Conservation (phyloP, 1,140 invertebrate species). For the Heliothis subflexa region DNA sequence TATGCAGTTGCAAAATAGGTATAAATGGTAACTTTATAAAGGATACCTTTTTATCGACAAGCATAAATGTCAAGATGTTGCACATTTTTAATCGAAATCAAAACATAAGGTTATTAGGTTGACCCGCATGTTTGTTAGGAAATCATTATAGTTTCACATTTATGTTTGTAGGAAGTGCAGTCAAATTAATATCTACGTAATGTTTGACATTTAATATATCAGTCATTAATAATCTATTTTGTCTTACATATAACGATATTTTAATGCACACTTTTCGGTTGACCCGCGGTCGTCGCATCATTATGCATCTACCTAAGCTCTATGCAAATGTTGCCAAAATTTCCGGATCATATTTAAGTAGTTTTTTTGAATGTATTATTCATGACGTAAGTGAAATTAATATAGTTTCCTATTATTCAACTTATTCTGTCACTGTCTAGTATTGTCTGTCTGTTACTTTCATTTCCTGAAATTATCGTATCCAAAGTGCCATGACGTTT, state of each 20-base stretch:
- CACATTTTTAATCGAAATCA: too few relatives aligned
- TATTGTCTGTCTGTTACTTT: too few relatives aligned
- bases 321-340: slow-evolving; percentile 1
- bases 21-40: neutral
- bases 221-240: neutral
- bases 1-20: slow-evolving; percentile 33
- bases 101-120: too few relatives aligned
- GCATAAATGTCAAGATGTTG: too few relatives aligned
- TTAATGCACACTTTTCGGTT: neutral
- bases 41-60: too few relatives aligned
- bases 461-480: too few relatives aligned
- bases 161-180: slow-evolving; percentile 23
- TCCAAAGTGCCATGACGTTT: too few relatives aligned
- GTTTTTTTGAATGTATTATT: neutral
- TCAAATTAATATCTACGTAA: slow-evolving; percentile 14
- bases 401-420: too few relatives aligned
- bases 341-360: neutral
- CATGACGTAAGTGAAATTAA: neutral
- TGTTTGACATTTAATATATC: slow-evolving; percentile 30
- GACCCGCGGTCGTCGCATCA: neutral
- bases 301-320: neutral
- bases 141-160: too few relatives aligned
- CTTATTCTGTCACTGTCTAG: too few relatives aligned
- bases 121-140: too few relatives aligned
- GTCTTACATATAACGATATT: neutral